Evolutionary conservation across 2,113 vertebrate species (phyloP), one percentile per base, ranked within the genome.

Genomic region (Agapornis roseicollis): DNA sequence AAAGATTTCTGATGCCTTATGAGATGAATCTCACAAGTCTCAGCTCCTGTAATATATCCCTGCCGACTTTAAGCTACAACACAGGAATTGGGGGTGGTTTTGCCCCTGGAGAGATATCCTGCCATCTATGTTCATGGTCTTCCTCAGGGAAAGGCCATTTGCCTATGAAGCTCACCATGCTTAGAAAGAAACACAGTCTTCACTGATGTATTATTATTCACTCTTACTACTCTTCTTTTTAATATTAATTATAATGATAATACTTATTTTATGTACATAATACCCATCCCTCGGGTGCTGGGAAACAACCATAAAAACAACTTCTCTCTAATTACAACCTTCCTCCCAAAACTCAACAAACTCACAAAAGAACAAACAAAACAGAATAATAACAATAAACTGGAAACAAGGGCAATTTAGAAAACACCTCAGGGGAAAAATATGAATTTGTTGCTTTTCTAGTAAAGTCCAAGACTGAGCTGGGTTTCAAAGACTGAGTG

Each of bases 311-410:
- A 71, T 71, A 81, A 86, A 91, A 94, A 42, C 69, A 82, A n/a
- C 47, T 84, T 91, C n/a, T 82, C 66, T 3, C 2, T 82, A 93
- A 97, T 93, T 85, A 82, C 56, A 85, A 79, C 39, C 83, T 74
- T 60, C 50, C 44, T 61, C 24, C 35, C n/a, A 52, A 80, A 66
- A 83, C 41, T 73, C 56, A 78, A 93, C 78, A 91, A 91, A 76
- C 52, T 79, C 79, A 68, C 47, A 77, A 42, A 94, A 95, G 88
- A 85, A 85, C 63, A 93, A 93, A 93, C 42, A 65, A 86, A 80
- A 71, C 76, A 56, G 71, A 91, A 69, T 79, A 85, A 82, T 55
- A 96, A 85, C 53, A 96, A 93, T 85, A 91, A 95, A 88, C 12
- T 3, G 12, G 35, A 39, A 96, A 93, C 50, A 74, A 91, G 65